phyloP scores from a whole-genome alignment of 2,888 invertebrate genomes.

The Tipula vernalis region DNA sequence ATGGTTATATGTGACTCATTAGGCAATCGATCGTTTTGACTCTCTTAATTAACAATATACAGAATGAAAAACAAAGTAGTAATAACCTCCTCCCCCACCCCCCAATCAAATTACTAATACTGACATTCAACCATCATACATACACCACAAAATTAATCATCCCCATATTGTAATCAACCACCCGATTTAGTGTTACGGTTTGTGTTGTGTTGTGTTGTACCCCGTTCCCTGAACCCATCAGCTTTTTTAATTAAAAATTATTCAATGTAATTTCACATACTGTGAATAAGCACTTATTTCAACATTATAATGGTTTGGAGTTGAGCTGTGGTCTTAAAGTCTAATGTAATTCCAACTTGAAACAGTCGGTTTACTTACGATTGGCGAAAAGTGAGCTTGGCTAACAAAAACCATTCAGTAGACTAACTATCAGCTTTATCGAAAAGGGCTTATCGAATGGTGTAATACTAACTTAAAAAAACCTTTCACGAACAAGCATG shows the following conservation, averaged over 20 bases:
- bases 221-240: background rate
- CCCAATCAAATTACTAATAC: background rate
- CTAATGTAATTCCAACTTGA: too few relatives aligned
- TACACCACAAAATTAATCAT: background rate
- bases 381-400: too few relatives aligned
- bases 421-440: too few relatives aligned
- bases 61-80: background rate
- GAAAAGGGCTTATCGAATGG: too few relatives aligned
- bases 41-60: conserved; percentile 6
- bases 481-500: too few relatives aligned
- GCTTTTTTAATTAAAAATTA: background rate
- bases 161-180: background rate
- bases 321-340: too few relatives aligned
- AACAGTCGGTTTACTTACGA: too few relatives aligned
- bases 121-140: background rate
- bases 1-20: background rate
- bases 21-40: conserved; percentile 9
- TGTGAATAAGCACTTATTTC: background rate
- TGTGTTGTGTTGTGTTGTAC: background rate
- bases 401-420: too few relatives aligned
- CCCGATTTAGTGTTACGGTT: background rate
- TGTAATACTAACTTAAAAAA: too few relatives aligned
- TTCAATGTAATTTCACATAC: background rate
- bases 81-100: background rate
- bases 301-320: too few relatives aligned